Percentiles rank a stretch among this genome's conserved stretches.
Conservation (phyloP, 2,888 invertebrate species). For the Ptycholaimellus sp. region DNA sequence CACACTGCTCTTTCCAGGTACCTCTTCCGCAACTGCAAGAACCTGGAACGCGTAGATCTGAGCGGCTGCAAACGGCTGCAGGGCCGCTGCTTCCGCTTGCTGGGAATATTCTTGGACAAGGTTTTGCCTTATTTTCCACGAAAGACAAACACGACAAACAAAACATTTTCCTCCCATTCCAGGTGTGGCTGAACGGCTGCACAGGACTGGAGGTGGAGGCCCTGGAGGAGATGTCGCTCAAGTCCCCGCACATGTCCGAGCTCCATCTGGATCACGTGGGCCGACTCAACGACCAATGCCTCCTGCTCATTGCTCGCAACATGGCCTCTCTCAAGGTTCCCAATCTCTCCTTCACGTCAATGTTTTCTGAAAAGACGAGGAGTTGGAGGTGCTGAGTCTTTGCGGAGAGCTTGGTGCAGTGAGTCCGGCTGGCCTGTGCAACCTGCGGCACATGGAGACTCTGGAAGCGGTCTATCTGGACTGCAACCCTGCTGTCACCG, state of each 20-base stretch:
- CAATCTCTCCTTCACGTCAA: too few species aligned
- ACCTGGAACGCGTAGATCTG: slow-evolving; percentile 17
- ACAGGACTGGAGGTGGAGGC: slow-evolving; percentile 15
- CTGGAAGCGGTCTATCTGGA: too few species aligned
- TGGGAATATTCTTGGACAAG: slow-evolving; percentile 16
- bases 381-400: too few species aligned
- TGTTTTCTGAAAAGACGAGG: too few species aligned
- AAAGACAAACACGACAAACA: not conserved
- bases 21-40: slow-evolving; percentile 15
- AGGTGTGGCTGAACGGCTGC: slow-evolving; percentile 20
- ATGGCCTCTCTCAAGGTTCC: too few species aligned
- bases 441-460: too few species aligned
- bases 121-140: slow-evolving; percentile 7
- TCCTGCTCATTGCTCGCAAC: too few species aligned
- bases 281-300: too few species aligned
- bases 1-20: too few species aligned
- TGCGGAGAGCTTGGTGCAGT: too few species aligned
- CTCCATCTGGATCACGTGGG: slow-evolving; percentile 17
- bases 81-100: slow-evolving; percentile 20
- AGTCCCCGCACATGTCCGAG: slow-evolving; percentile 12
- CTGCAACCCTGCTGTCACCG: too few species aligned
- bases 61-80: slow-evolving; percentile 15
- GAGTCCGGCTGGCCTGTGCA: too few species aligned
- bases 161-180: not conserved
- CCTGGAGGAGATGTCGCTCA: slow-evolving; percentile 21